Conservation (phyloP, 2,797 vertebrate genomes). For the Enteromius fasciolatus region DNA sequence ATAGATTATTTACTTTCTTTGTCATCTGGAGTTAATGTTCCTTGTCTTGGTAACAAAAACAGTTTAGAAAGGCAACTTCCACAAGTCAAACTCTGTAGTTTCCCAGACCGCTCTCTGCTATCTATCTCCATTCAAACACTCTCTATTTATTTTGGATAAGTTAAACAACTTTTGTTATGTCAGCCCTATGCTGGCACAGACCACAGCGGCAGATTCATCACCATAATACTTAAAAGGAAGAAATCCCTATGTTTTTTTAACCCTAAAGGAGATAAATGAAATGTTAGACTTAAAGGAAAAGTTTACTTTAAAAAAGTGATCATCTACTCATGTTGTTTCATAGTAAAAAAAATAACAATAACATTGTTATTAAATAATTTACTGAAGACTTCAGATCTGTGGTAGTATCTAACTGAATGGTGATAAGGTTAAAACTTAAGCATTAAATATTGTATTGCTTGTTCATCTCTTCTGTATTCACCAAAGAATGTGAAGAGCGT, state of each 20-base stretch:
- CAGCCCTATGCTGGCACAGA: slow-evolving; percentile 77
- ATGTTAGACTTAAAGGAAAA: slow-evolving; percentile 63
- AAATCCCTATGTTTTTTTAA: too few relatives aligned
- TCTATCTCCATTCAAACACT: slow-evolving; percentile 83
- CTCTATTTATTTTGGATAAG: slow-evolving; percentile 84
- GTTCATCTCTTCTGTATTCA: slow-evolving; percentile 1
- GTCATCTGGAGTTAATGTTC: slow-evolving; percentile 86
- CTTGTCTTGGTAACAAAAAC: slow-evolving; percentile 85
- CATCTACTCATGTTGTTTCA: background rate
- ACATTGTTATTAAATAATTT: background rate
- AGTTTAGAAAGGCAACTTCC: slow-evolving; percentile 86
- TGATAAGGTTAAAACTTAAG: slow-evolving; percentile 62
- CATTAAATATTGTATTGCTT: slow-evolving; percentile 52
- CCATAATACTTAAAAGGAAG: slow-evolving; percentile 79
- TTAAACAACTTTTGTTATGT: slow-evolving; percentile 85
- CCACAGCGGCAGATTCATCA: slow-evolving; percentile 79
- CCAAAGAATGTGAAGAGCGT: background rate
- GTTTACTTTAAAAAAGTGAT: background rate
- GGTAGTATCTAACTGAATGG: slow-evolving; percentile 58
- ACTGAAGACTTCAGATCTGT: background rate
- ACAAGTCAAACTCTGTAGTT: slow-evolving; percentile 83
- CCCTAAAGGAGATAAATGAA: slow-evolving; percentile 69
- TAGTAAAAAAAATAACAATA: background rate
- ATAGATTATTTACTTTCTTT: slow-evolving; percentile 82
- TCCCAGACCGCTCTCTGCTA: slow-evolving; percentile 81